A percentile compares a stretch with the other conserved stretches of the same genome.
Conservation (phyloP, 2,113 vertebrate species). For the Pycnonotus jocosus region DNA sequence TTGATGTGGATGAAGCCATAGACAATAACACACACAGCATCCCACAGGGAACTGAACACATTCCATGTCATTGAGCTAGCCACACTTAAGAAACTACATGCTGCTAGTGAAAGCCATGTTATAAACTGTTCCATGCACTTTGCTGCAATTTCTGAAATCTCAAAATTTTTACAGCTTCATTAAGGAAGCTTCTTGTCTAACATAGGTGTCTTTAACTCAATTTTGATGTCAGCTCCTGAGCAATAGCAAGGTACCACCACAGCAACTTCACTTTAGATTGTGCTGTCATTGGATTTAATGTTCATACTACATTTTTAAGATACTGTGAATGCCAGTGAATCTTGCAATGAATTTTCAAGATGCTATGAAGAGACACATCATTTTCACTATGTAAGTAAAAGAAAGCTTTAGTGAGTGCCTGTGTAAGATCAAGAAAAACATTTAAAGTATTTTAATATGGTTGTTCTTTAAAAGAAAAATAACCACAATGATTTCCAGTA, state of each 20-base stretch:
- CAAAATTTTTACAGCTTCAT: neutral
- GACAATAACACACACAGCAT: neutral
- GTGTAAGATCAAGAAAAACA: neutral
- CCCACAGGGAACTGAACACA: neutral
- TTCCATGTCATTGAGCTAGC: neutral
- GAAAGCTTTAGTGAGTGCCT: neutral
- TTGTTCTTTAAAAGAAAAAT: neutral
- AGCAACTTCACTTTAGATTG: neutral
- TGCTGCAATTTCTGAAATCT: neutral
- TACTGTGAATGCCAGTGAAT: neutral
- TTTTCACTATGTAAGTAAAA: neutral
- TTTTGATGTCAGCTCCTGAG: neutral
- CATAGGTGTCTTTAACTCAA: neutral
- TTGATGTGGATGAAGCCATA: neutral
- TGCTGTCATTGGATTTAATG: neutral
- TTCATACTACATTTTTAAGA: neutral
- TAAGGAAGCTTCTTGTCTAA: neutral
- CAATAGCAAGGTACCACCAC: neutral
- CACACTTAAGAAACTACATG: neutral
- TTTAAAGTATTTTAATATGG: neutral
- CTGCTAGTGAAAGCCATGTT: neutral
- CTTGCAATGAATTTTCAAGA: neutral
- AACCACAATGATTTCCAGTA: neutral
- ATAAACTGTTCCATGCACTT: neutral
- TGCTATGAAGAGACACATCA: neutral